phyloP scores from a whole-genome alignment of 1,140 invertebrate species.

The Trichomalopsis sarcophagae region DNA sequence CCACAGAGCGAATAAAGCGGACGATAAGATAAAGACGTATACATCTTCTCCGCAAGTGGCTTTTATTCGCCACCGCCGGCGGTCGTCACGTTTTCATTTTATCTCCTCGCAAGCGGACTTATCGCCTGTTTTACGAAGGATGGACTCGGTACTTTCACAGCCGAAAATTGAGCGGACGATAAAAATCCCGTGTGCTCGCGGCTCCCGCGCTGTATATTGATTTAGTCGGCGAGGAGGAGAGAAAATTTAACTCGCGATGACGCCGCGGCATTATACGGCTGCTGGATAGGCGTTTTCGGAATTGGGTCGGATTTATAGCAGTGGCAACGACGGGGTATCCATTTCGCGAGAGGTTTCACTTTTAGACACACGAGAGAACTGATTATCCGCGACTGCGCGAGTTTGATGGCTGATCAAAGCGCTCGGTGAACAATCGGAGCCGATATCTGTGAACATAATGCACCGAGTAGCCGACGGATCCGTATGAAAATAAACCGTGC shows the following conservation, averaged over 20 bases:
- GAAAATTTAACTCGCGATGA: neutral
- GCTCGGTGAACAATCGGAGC: too few relatives aligned
- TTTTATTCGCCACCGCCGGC: slow-evolving; percentile 3
- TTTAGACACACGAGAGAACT: too few relatives aligned
- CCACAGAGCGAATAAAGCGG: neutral
- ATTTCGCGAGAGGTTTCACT: too few relatives aligned
- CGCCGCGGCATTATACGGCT: too few relatives aligned
- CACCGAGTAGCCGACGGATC: too few relatives aligned
- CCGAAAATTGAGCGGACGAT: neutral
- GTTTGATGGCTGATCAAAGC: too few relatives aligned
- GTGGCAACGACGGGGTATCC: too few relatives aligned
- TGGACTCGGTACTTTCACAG: neutral
- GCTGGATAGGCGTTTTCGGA: neutral
- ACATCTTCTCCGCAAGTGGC: neutral
- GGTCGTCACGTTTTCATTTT: slow-evolving; percentile 36
- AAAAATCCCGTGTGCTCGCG: neutral
- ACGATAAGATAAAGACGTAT: slow-evolving; percentile 32
- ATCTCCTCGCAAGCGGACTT: neutral
- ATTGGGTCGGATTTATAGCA: neutral
- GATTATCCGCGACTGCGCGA: too few relatives aligned
- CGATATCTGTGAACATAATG: too few relatives aligned
- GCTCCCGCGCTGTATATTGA: neutral
- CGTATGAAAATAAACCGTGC: too few relatives aligned
- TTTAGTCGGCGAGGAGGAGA: neutral
- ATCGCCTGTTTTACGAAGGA: neutral